Conservation (phyloP, 2,797 vertebrate species). For the Xenentodon cancila region DNA sequence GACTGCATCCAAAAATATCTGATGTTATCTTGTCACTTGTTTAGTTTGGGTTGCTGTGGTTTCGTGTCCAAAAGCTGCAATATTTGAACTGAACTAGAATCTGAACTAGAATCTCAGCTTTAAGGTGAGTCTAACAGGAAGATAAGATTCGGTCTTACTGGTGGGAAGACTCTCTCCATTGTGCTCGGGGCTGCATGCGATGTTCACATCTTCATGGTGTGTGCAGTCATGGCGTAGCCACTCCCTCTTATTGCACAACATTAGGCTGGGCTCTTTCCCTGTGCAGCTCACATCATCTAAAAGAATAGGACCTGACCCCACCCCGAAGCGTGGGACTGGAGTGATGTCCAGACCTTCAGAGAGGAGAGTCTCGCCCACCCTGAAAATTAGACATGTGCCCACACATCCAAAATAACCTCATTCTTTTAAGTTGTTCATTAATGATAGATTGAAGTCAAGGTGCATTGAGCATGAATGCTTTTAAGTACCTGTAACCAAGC, state of each 20-base stretch:
- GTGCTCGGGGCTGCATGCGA: conserved; percentile 83
- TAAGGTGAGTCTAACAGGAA: neutral
- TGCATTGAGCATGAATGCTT: neutral
- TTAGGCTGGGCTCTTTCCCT: conserved; percentile 87
- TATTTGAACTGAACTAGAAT: neutral
- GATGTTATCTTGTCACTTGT: no score
- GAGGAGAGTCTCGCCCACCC: conserved; percentile 81
- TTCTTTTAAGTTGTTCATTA: neutral
- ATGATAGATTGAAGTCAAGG: neutral
- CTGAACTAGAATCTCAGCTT: no score
- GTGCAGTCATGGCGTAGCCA: conserved; percentile 93
- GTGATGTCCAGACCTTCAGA: conserved; percentile 61
- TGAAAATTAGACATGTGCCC: conserved; percentile 54
- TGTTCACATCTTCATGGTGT: conserved; percentile 88
- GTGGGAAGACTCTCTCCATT: conserved; percentile 72
- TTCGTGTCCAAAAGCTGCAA: neutral
- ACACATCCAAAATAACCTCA: neutral
- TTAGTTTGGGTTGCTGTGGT: neutral
- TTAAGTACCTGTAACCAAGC: conserved; percentile 92
- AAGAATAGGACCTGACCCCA: conserved; percentile 84
- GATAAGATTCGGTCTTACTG: conserved; percentile 77
- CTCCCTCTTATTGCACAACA: conserved; percentile 85
- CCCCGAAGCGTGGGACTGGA: conserved; percentile 69
- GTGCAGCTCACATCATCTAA: conserved; percentile 93
- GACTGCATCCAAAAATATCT: no score